Evolutionary conservation across 2,888 invertebrate genomes (phyloP).

Genomic region (Lasioglossum calceatum): DNA sequence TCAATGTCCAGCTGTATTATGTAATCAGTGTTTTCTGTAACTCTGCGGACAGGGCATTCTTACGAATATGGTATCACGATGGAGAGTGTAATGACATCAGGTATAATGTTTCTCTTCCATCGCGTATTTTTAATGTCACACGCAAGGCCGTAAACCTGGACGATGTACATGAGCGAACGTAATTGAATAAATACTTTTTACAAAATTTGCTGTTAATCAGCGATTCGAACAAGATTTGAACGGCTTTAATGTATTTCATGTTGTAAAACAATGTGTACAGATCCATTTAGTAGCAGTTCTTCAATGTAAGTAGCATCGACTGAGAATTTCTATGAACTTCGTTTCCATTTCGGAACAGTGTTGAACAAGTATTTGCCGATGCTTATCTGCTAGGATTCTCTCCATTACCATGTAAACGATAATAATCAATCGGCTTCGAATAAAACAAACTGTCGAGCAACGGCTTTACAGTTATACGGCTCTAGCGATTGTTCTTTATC

Average conservation of each 20-base stretch:
- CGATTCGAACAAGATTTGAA: background rate
- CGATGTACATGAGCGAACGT: background rate
- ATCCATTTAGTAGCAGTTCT: background rate
- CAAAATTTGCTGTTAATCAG: background rate
- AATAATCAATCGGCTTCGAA: background rate
- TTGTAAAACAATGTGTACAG: background rate
- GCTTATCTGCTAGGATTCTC: background rate
- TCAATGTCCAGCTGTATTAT: too few species aligned
- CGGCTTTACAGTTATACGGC: background rate
- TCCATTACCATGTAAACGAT: background rate
- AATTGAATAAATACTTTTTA: background rate
- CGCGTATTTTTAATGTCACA: too few species aligned
- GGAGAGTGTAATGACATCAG: background rate
- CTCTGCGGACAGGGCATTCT: too few species aligned
- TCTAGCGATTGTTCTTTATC: background rate
- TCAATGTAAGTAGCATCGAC: background rate
- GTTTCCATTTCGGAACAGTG: background rate
- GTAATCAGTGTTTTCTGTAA: too few species aligned
- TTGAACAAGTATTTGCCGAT: background rate
- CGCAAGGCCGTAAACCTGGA: background rate
- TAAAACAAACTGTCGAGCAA: background rate
- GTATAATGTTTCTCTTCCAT: background rate
- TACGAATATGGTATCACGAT: too few species aligned
- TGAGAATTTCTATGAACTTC: background rate
- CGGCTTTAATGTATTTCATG: background rate